Conservation (phyloP, 2,113 vertebrate genomes). For the Pelmatolapia mariae region DNA sequence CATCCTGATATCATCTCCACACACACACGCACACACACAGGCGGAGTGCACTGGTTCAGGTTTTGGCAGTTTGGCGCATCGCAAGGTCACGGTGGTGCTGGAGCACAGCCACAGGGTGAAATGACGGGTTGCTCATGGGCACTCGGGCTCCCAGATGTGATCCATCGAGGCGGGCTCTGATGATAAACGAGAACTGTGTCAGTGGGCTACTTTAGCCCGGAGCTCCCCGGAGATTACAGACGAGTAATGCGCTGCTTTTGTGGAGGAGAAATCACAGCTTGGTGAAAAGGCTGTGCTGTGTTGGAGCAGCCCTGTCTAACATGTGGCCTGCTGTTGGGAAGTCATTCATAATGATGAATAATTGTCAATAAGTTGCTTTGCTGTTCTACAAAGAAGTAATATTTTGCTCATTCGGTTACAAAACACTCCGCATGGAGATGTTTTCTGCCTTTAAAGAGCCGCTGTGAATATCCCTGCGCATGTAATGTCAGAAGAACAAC, state of each 20-base stretch:
- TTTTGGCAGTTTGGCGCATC: conserved; percentile 21
- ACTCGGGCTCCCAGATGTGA: not conserved
- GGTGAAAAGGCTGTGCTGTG: not conserved
- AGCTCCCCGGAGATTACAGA: not conserved
- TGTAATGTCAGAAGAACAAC: not conserved
- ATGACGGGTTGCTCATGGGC: not conserved
- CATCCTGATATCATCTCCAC: conserved; percentile 5
- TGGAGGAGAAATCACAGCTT: not conserved
- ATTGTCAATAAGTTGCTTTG: not conserved
- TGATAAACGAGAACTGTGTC: conserved; percentile 2
- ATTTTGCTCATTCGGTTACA: not conserved
- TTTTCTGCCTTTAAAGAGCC: not conserved
- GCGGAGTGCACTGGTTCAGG: not conserved
- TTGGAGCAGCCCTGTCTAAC: not conserved
- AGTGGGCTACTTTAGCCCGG: not conserved
- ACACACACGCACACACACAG: not conserved
- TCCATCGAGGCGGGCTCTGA: not conserved
- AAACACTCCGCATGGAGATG: not conserved
- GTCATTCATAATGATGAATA: not conserved
- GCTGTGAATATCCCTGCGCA: not conserved
- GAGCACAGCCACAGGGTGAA: not conserved
- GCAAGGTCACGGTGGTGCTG: conserved; percentile 43
- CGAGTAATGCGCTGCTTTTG: not conserved
- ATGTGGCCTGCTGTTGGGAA: not conserved
- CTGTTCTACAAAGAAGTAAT: not conserved